These are phyloP conservation scores for Auanema sp. DNA, from an alignment of 2,888 invertebrate genomes.

Conservation along the genomic window DNA sequence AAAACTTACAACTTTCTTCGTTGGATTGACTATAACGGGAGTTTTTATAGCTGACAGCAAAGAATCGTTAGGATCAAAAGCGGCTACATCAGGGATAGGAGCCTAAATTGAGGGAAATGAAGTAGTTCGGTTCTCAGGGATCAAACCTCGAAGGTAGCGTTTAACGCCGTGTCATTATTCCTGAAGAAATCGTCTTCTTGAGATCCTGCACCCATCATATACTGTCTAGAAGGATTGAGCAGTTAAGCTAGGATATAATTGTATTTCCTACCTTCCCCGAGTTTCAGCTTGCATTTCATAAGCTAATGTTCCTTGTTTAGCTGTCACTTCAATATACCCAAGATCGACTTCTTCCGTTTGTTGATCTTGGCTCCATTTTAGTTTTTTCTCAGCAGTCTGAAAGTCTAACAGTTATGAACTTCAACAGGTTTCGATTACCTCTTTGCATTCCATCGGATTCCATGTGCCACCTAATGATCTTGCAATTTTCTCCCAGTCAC, in stretches of 20 bases:
- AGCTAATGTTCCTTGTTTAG: constrained; percentile 1
- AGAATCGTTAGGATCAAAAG: constrained; percentile 5
- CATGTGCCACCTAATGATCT: not conserved
- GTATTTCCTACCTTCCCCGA: no score
- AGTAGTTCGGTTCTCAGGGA: not conserved
- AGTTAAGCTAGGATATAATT: no score
- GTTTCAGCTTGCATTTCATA: constrained; percentile 4
- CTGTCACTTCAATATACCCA: not conserved
- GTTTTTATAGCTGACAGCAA: constrained; percentile 1
- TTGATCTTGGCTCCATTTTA: not conserved
- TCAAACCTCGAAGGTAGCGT: not conserved
- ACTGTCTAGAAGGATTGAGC: constrained; percentile 3
- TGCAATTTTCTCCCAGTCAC: constrained; percentile 10
- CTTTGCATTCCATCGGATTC: no score
- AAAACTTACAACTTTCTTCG: constrained; percentile 5
- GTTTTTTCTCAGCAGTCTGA: not conserved
- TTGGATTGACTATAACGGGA: not conserved
- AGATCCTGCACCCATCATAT: constrained; percentile 9
- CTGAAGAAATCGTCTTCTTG: constrained; percentile 7
- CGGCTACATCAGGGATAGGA: constrained; percentile 1
- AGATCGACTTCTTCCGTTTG: not conserved
- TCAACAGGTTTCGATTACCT: no score
- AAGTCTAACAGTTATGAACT: no score
- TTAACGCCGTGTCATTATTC: not conserved
- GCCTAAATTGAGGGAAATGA: not conserved